Evolutionary conservation across 1,140 invertebrate genomes (phyloP), one percentile per base, ranked within the genome.

Genomic region (Lineus longissimus): DNA sequence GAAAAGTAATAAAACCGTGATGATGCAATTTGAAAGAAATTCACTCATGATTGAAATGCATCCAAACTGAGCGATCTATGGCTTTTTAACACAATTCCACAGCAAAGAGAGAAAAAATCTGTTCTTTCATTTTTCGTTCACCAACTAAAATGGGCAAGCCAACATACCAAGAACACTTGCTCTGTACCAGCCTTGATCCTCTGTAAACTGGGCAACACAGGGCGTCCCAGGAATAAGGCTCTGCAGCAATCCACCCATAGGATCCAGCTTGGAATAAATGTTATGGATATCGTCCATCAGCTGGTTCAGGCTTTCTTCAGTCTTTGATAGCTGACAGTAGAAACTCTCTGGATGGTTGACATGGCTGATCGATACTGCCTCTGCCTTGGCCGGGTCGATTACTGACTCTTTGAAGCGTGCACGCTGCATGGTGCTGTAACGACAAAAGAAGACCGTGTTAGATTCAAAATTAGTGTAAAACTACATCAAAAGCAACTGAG

Each of bases 131-230:
- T n/a, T n/a, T n/a, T n/a, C n/a, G n/a, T n/a, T n/a, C n/a, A n/a
- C n/a, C 45, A 15, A 40, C n/a, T 69, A 55, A 55, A 27, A 4
- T 7, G n/a, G 6, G 47, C 47, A 51, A 9, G 6, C 4, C 6
- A 22, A 36, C 33, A 36, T 51, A 71, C 91, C 89, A 1, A 91
- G 82, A n/a, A 93, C 87, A 69, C 88, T 85, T 0, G 90, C 91
- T 67, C 92, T 83, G 72, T 93, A 93, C 91, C 91, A 94, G 1
- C 80, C 75, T 40, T 88, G 85, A 73, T 93, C 89, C 0, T 87
- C 86, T 0, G 86, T 87, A 73, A 88, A 92, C 61, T 87, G 84
- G 0, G 90, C 91, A 36, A 88, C 82, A 75, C 91, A 93, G 13
- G 88, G 72, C 0, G 86, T 85, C 6, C 87, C 87, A 58, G 87